Base-by-base conservation (phyloP, 1,140 invertebrate species). In the Diabrotica undecimpunctata region DNA sequence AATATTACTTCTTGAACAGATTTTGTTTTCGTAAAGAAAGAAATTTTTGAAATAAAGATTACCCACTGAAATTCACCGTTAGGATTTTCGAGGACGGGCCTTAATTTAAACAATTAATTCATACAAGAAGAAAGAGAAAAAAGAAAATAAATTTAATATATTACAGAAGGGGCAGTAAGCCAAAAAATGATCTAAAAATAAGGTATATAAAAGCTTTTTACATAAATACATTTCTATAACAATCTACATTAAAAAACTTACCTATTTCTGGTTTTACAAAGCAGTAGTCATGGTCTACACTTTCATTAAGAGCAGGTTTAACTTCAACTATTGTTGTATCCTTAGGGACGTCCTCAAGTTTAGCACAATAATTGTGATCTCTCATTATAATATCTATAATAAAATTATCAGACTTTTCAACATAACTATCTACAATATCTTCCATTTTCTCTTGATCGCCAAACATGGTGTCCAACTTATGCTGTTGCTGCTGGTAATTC, bases 241-340 rank as follows among this genome's bases (percentile, higher is more conserved):
- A n/a, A n/a, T n/a, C n/a, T n/a, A n/a, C n/a, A n/a, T n/a, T 10
- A 4, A 46, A 46, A 46, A 59, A 36, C 5, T 9, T 25, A 14
- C 41, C 8, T 59, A n/a, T 36, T 60, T 52, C 50, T 6, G 46
- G 39, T 55, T 66, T 54, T 11, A 13, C 10, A 12, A 53, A 71
- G 54, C 85, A 88, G 73, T 89, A 89, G 73, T 89, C 87, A 75
- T 89, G 87, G 77, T 89, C 88, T 6, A 76, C 70, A 62, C 75
- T 73, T 55, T 74, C 66, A 13, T 61, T 65, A 53, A 72, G 46
- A 51, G 82, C 81, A 57, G 82, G 77, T 51, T 81, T 73, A 10
- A 72, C 70, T 51, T 72, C 71, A 11, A 70, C 79, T 41, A 70
- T 62, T 51, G 55, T 72, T 4, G 61, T 63, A 68, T 72, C 71